phyloP scores from a whole-genome alignment of 2,888 invertebrate species.

The Himalopsyche kuldschensis region DNA sequence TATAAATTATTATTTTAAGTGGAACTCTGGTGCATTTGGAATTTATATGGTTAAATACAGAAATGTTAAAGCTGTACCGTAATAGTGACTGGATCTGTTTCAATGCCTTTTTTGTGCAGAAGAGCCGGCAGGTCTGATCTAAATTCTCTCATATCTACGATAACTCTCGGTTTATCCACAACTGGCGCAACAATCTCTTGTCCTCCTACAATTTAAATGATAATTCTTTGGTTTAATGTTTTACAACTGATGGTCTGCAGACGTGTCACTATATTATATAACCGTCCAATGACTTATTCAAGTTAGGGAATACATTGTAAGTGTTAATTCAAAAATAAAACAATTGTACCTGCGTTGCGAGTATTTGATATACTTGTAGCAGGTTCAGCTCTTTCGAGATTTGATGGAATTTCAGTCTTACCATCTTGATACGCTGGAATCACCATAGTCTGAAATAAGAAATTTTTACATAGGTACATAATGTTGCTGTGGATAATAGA shows the following conservation, averaged over 20 bases:
- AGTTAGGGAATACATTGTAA: too few species aligned
- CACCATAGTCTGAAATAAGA: constrained; percentile 71
- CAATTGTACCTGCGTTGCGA: constrained; percentile 64
- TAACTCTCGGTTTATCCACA: constrained; percentile 59
- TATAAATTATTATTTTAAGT: too few species aligned
- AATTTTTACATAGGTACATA: neutral
- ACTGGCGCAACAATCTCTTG: constrained; percentile 44
- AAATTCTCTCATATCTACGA: constrained; percentile 98
- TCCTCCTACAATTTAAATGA: constrained; percentile 49
- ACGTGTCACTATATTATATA: too few species aligned
- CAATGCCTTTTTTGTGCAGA: constrained; percentile 89
- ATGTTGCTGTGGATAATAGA: neutral
- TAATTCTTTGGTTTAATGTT: neutral
- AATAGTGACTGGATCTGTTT: constrained; percentile 87
- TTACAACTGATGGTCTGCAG: too few species aligned
- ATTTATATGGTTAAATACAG: neutral
- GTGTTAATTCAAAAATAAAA: neutral
- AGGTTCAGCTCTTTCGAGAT: constrained; percentile 44
- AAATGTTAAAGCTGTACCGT: constrained; percentile 53
- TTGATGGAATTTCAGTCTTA: constrained; percentile 66
- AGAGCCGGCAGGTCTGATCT: constrained; percentile 93
- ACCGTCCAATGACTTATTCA: too few species aligned
- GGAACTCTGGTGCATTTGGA: too few species aligned
- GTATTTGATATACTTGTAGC: constrained; percentile 16
- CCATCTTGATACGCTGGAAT: constrained; percentile 88